Evolutionary conservation across 2,888 invertebrate genomes (phyloP), one percentile per base, ranked within the genome.

Genomic region (Rhagonycha fulva): DNA sequence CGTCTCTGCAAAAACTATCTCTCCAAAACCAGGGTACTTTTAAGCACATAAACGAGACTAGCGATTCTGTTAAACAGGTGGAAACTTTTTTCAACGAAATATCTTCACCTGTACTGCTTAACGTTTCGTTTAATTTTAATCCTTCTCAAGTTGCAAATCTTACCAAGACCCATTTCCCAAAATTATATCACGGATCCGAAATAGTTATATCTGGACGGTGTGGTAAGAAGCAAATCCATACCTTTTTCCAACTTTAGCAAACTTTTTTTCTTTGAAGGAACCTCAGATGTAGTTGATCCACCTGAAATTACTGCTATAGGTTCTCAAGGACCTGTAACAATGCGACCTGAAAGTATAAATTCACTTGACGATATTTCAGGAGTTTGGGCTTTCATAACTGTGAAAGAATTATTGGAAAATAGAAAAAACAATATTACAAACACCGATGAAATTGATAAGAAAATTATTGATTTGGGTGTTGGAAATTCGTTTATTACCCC

Each of bases 31-130:
- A 89, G 28, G 94, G 93, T 4, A 92, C 93, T 85, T 91, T 92
- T 82, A 88, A 93, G 2, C 91, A 92, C 85, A 94, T 95, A 80
- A 94, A 94, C 87, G 93, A 93, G 85, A 92, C 91, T n/a, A 89
- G 92, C 0, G 93, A 93, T 84, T 92, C 93, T 1, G 89, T 91
- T 78, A 85, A 92, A 62, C 94, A 94, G 85, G 88, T 94, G 67
- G 88, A 90, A 68, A 90, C 91, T 84, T 93, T 93, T 87, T 93
- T 93, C 88, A 89, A 89, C 60, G 91, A 93, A 86, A 91, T 95
- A 74, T 91, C 94, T 0, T 92, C 92, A 7, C 94, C 94, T 0
- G 88, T 93, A 10, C 88, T 94, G 69, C 88, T 91, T 1, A 90
- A 94, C 83, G 91, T 94, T 74, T 89, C 89, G 14, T 93, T 94